Evolutionary conservation across 2,888 invertebrate genomes (phyloP), one percentile per base, ranked within the genome.

Genomic region (Microplitis deprimator): DNA sequence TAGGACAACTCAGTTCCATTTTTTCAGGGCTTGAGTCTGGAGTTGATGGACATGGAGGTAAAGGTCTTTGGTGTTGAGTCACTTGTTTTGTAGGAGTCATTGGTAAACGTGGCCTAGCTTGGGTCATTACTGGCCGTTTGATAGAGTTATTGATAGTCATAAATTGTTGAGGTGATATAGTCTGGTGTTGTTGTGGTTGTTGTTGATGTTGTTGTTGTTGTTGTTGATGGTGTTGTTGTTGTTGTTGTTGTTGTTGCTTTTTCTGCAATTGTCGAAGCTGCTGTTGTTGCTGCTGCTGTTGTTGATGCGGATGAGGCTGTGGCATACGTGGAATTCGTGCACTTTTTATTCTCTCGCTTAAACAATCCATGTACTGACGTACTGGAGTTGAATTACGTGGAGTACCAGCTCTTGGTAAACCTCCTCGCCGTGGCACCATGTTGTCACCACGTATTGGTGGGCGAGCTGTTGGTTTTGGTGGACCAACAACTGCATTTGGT

Each of bases 271-370:
- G 50, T 10, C 13, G 81, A 79, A 7, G 77, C 59, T 41, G 80
- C 79, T 68, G 70, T 50, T 80, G 77, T 62, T 4, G 75, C 59
- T 20, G 72, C 73, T 40, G 65, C 68, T 59, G 77, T n/a, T 13
- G 80, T 76, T 67, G 67, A 29, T 72, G 79, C 16, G 1, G 13
- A 61, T 16, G 39, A 6, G 0, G 17, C 59, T 68, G 68, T 81
- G 76, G 65, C 13, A 67, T 17, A 76, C 81, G 67, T 76, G 71
- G 70, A 81, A 85, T 77, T 77, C 85, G 86, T 0, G 84, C 84
- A 62, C 86, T 85, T 68, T 85, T 87, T 69, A 88, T 87, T 73
- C 85, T 82, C 41, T 89, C 87, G 74, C 84, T 87, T 16, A 88
- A 79, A 29, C 84, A 83, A n/a, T 85, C 85, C 84, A 88, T 60